These are phyloP conservation scores for Orientallactaga bullata DNA, from an alignment of 2,113 vertebrate species.

Conservation along the genomic window DNA sequence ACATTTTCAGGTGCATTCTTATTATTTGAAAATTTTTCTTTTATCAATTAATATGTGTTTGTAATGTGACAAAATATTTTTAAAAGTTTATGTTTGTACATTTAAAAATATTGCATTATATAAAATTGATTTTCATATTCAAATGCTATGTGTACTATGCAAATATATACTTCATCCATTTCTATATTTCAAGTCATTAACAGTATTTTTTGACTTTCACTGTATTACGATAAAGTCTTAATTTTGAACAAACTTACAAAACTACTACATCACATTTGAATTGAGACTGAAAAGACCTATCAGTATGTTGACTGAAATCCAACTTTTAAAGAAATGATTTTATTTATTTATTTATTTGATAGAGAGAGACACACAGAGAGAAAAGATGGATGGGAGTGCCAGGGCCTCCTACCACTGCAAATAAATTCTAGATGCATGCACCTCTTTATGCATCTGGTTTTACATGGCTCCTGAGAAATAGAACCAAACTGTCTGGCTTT, in stretches of 20 bases:
- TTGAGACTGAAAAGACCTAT: conserved; percentile 10
- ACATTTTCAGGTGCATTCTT: neutral
- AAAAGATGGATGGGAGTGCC: no score
- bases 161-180: neutral
- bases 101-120: neutral
- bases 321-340: neutral
- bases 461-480: no score
- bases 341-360: no score
- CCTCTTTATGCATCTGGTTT: no score
- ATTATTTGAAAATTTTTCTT: neutral
- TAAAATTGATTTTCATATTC: conserved; percentile 45
- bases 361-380: no score
- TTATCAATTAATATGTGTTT: neutral
- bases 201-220: neutral
- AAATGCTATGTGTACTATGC: neutral
- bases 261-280: conserved; percentile 12
- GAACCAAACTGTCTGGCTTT: no score
- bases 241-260: conserved; percentile 36
- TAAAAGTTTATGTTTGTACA: neutral
- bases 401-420: no score
- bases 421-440: no score
- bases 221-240: neutral
- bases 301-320: neutral
- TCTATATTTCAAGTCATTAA: neutral
- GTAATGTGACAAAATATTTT: conserved; percentile 1